These are phyloP conservation scores for Acanthosepion lycidas DNA, from an alignment of 2,888 invertebrate genomes.

Conservation along the genomic window DNA sequence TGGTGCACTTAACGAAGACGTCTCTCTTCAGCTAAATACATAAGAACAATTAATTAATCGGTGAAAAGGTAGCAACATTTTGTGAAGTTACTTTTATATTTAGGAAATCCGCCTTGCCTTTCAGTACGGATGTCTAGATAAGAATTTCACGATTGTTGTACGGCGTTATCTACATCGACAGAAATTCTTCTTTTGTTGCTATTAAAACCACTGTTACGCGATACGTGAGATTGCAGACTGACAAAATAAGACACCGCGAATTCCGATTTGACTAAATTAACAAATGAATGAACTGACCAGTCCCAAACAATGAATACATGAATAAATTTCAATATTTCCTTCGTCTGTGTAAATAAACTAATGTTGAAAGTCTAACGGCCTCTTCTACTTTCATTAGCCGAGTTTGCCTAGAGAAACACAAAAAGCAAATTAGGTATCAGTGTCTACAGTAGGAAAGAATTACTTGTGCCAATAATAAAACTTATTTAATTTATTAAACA, in stretches of 20 bases:
- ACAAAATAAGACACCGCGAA: background rate
- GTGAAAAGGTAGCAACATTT: too few relatives aligned
- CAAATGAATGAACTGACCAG: constrained; percentile 20
- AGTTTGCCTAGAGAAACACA: background rate
- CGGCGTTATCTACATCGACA: background rate
- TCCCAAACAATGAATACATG: constrained; percentile 23
- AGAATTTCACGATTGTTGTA: background rate
- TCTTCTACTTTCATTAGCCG: background rate
- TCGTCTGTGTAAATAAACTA: background rate
- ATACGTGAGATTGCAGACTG: background rate
- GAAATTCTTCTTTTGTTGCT: background rate
- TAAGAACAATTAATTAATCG: too few relatives aligned
- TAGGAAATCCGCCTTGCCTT: too few relatives aligned
- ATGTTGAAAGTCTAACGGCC: background rate
- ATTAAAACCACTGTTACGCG: background rate
- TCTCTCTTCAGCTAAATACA: too few relatives aligned
- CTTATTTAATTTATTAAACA: background rate
- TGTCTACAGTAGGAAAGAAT: background rate
- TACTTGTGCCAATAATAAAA: background rate
- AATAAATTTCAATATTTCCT: constrained; percentile 12
- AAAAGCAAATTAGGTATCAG: background rate
- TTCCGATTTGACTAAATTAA: background rate
- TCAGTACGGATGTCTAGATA: background rate
- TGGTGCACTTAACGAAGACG: too few relatives aligned
- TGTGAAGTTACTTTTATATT: too few relatives aligned